A percentile compares a stretch with the other conserved stretches of the same genome.
Evolutionary conservation across 2,797 vertebrate species (phyloP).

Genomic region (Cyclura pinguis): DNA sequence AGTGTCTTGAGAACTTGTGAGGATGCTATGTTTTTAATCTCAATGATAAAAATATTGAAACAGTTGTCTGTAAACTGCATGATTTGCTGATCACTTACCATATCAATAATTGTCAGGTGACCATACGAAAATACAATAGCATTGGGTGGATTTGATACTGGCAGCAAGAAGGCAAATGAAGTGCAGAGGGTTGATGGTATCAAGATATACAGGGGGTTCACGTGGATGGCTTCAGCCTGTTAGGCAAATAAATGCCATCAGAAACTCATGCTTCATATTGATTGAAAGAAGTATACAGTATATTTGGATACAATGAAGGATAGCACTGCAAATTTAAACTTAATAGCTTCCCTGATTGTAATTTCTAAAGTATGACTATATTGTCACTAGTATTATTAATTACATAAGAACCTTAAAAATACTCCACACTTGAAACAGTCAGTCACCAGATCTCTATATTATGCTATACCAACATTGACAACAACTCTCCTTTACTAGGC

Average conservation of each 20-base stretch:
- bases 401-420: not conserved
- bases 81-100: slow-evolving; percentile 83
- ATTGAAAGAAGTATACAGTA: not conserved
- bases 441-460: not conserved
- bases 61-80: not conserved
- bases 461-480: not conserved
- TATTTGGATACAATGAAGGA: not conserved
- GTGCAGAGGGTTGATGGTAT: slow-evolving; percentile 91
- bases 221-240: slow-evolving; percentile 90
- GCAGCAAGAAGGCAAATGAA: slow-evolving; percentile 93
- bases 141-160: slow-evolving; percentile 91
- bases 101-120: slow-evolving; percentile 87
- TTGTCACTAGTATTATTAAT: not conserved
- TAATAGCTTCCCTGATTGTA: not conserved
- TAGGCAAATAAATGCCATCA: slow-evolving; percentile 46
- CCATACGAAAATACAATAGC: slow-evolving; percentile 92
- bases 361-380: not conserved
- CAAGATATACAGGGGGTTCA: slow-evolving; percentile 92
- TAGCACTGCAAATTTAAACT: not conserved
- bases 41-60: not conserved
- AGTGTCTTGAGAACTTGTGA: not conserved
- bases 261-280: not conserved
- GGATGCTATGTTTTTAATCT: not conserved
- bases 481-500: not conserved
- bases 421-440: not conserved